Evolutionary conservation across 2,113 vertebrate species (phyloP).

Genomic region (Mola mola): DNA sequence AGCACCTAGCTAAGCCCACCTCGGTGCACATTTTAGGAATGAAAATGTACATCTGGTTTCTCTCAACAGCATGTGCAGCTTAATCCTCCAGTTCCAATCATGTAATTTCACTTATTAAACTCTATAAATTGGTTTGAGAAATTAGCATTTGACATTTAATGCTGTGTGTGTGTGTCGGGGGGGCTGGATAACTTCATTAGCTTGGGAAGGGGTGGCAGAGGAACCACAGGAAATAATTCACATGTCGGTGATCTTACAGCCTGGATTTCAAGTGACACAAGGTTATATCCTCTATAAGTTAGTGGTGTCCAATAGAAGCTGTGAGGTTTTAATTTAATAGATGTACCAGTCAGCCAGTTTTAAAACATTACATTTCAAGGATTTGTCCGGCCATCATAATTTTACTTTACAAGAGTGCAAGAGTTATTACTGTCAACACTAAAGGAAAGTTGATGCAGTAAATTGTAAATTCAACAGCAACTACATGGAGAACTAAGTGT

Average conservation of each 20-base stretch:
- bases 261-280: slow-evolving; percentile 6
- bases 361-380: too few species aligned
- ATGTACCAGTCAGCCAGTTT: too few species aligned
- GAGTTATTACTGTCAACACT: too few species aligned
- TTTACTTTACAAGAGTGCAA: too few species aligned
- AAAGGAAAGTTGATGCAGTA: too few species aligned
- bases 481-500: too few species aligned
- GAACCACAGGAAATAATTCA: slow-evolving; percentile 36
- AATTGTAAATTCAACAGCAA: too few species aligned
- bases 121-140: slow-evolving; percentile 26
- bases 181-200: slow-evolving; percentile 44
- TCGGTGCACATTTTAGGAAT: slow-evolving; percentile 1
- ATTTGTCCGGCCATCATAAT: too few species aligned
- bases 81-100: background rate
- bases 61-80: slow-evolving; percentile 4
- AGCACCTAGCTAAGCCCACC: background rate
- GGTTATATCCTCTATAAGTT: slow-evolving; percentile 6
- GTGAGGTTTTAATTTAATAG: too few species aligned
- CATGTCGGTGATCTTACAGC: slow-evolving; percentile 28
- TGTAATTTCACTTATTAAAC: slow-evolving; percentile 33
- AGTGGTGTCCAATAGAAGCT: background rate
- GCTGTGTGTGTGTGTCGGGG: slow-evolving; percentile 2
- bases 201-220: slow-evolving; percentile 26
- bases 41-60: slow-evolving; percentile 9
- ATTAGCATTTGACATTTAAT: slow-evolving; percentile 67